Percentiles rank a stretch among this genome's conserved stretches.
Conservation (phyloP, 2,888 invertebrate species). For the Steinernema hermaphroditum region DNA sequence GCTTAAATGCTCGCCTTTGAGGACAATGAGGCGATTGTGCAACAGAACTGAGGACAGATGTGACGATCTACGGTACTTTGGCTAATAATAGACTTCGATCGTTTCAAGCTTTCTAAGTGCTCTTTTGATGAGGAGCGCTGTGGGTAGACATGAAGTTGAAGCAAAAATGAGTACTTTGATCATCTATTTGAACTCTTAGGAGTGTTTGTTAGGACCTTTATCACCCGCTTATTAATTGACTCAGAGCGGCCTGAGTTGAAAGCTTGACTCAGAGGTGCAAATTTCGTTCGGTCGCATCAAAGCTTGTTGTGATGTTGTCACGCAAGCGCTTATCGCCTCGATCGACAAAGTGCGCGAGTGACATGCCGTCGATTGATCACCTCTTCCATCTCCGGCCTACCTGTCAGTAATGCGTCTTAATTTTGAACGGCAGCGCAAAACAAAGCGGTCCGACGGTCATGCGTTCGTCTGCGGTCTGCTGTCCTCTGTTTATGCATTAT, state of each 20-base stretch:
- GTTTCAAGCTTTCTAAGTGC: too few species aligned
- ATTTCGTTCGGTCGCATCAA: slow-evolving; percentile 17
- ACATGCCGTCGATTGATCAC: slow-evolving; percentile 11
- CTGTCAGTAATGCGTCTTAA: slow-evolving; percentile 30
- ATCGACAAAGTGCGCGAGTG: slow-evolving; percentile 24
- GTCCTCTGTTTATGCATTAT: slow-evolving; percentile 16
- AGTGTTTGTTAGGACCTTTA: too few species aligned
- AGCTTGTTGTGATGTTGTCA: not conserved
- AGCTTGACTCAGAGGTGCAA: not conserved
- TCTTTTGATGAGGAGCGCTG: too few species aligned
- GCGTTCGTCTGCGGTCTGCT: not conserved
- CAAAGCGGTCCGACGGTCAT: slow-evolving; percentile 9
- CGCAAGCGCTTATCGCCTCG: slow-evolving; percentile 5
- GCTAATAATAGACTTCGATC: too few species aligned
- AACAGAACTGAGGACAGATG: slow-evolving; percentile 22
- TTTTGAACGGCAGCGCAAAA: slow-evolving; percentile 14
- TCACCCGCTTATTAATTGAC: too few species aligned
- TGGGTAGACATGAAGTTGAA: too few species aligned
- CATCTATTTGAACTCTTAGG: too few species aligned
- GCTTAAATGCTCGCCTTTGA: not conserved
- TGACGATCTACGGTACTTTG: too few species aligned
- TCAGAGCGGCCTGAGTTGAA: too few species aligned
- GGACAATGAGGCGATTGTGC: slow-evolving; percentile 10
- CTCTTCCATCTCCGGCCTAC: not conserved
- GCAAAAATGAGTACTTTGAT: too few species aligned